Evolutionary conservation across 2,888 invertebrate genomes (phyloP), one percentile per base, ranked within the genome.

Genomic region (Mythimna impura): DNA sequence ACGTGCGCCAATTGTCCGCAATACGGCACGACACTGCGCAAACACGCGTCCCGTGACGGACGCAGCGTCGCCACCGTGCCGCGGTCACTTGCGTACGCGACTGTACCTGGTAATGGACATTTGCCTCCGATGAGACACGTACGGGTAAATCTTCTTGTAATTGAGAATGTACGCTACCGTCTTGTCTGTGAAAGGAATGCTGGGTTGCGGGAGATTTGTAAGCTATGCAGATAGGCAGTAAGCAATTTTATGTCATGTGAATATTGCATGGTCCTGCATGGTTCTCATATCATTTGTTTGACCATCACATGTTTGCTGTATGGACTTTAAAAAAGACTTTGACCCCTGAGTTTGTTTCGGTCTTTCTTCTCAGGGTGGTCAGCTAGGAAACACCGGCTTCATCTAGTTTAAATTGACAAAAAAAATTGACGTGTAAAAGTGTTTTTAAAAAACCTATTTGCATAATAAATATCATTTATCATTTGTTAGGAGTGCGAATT

Each of bases 1-100:
- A 94, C 94, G 94, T 94, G 93, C 89, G 82, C 90, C 94, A 92
- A 94, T 94, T 91, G 90, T 89, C 81, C 58, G 82, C 83, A 83
- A 81, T 83, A 84, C 86, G 83, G 86, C 88, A 89, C 90, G 84
- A 89, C 87, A 89, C 89, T 93, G 91, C 91, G 90, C 93, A 94
- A 94, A 94, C 87, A 94, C 87, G 78, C 80, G 78, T 72, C 73
- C 71, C 69, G 71, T 55, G 83, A 76, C 71, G 76, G 76, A 61
- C 76, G 66, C 68, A 62, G 72, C 78, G 78, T 73, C 80, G 82
- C 80, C 83, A 85, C 82, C 72, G 86, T 76, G 80, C 71, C 79
- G 88, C 83, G 76, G 77, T 80, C 86, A 80, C 78, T 81, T 82
- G 76, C 61, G 84, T 77, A 64, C 79, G 77, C 79, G 79, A 84